Conservation (phyloP, 2,113 vertebrate species). For the Thinocorus orbignyianus region DNA sequence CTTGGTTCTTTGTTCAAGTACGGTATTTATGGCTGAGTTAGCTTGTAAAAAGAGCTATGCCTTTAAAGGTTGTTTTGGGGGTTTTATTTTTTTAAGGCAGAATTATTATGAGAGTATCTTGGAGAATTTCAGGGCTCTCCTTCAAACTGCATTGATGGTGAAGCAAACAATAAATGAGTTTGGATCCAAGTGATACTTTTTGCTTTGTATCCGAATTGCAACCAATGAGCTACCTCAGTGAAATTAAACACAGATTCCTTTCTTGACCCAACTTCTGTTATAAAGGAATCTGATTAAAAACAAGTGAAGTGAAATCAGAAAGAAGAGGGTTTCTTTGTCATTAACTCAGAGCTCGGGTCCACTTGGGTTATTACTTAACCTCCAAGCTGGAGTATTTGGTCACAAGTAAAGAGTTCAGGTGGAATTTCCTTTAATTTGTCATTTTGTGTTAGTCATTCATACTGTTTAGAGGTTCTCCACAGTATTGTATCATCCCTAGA, state of each 20-base stretch:
- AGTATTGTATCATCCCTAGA: conserved; percentile 19
- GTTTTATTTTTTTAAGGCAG: not conserved
- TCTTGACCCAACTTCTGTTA: not conserved
- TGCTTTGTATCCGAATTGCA: not conserved
- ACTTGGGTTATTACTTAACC: not conserved
- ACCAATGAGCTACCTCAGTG: not conserved
- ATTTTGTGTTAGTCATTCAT: conserved; percentile 11
- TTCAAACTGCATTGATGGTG: not conserved
- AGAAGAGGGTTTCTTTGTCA: not conserved
- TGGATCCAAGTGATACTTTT: not conserved
- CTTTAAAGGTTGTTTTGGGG: not conserved
- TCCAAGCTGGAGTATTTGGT: not conserved
- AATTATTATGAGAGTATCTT: not conserved
- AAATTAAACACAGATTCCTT: not conserved
- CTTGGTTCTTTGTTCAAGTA: not conserved
- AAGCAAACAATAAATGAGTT: not conserved
- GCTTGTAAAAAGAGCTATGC: not conserved
- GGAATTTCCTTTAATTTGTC: conserved; percentile 58
- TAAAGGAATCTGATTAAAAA: not conserved
- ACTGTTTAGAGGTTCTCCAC: not conserved
- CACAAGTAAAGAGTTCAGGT: conserved; percentile 21
- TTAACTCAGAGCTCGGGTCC: not conserved
- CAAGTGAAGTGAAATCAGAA: not conserved
- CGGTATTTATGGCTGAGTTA: not conserved
- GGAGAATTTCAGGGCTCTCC: not conserved